Percentiles rank a stretch among this genome's conserved stretches.
Evolutionary conservation across 1,140 invertebrate species (phyloP).

Genomic region (Kradibia gibbosae): DNA sequence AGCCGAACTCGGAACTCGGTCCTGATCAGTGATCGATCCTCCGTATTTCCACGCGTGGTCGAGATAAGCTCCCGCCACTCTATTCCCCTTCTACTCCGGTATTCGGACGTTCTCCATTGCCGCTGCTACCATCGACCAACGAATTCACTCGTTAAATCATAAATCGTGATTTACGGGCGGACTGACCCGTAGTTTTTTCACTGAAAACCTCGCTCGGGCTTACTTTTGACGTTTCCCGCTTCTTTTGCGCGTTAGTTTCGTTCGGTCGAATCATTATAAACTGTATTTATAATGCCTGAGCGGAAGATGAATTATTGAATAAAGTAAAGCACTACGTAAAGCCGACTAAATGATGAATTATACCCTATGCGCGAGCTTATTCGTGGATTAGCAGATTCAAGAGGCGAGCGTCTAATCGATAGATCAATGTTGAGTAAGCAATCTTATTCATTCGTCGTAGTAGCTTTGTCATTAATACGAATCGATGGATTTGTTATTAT

Average conservation of each 20-base stretch:
- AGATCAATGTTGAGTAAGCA: neutral
- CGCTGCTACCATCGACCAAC: too few relatives aligned
- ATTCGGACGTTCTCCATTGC: too few relatives aligned
- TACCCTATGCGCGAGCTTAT: neutral
- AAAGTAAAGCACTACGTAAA: neutral
- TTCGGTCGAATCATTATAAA: neutral
- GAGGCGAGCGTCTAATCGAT: neutral
- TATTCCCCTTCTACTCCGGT: too few relatives aligned
- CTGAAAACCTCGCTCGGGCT: neutral
- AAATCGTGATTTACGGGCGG: neutral
- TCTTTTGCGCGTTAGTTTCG: neutral
- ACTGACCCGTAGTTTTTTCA: neutral
- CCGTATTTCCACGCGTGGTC: too few relatives aligned
- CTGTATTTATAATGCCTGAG: neutral
- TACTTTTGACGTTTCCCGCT: too few relatives aligned
- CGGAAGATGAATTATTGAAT: neutral
- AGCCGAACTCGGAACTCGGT: neutral
- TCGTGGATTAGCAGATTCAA: neutral
- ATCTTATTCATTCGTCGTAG: too few relatives aligned
- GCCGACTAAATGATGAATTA: conserved; percentile 6
- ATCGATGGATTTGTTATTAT: too few relatives aligned
- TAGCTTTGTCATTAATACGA: too few relatives aligned
- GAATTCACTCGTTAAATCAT: neutral
- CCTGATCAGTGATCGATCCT: conserved; percentile 1
- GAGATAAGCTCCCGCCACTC: too few relatives aligned